phyloP scores from a whole-genome alignment of 2,888 invertebrate species.

The Drosophila mayaguana region DNA sequence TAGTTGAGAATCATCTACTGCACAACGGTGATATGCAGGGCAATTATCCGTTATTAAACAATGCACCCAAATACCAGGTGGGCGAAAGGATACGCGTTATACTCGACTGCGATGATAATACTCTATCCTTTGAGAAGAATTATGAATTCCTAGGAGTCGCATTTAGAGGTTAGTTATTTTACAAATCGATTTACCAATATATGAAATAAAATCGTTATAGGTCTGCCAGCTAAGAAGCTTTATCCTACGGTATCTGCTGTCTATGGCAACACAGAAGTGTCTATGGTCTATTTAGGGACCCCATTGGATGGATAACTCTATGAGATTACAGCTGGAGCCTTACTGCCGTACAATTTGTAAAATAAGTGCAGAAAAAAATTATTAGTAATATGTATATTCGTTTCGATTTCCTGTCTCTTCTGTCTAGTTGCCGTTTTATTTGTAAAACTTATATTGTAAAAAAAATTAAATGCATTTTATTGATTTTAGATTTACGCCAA shows the following conservation, averaged over 20 bases:
- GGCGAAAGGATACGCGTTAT: conserved; percentile 98
- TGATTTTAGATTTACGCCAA: conserved; percentile 66
- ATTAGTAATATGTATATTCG: conserved; percentile 34
- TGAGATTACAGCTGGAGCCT: conserved; percentile 54
- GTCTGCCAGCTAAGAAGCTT: conserved; percentile 95
- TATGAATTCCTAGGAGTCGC: conserved; percentile 99
- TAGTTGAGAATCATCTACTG: conserved; percentile 98
- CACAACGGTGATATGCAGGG: conserved; percentile 98
- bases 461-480: conserved; percentile 55
- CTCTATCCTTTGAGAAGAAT: conserved; percentile 98
- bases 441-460: too few relatives aligned
- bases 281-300: conserved; percentile 98
- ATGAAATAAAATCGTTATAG: conserved; percentile 84
- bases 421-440: conserved; percentile 56
- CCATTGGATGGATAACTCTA: conserved; percentile 95
- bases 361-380: conserved; percentile 32
- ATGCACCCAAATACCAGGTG: conserved; percentile 99
- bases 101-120: conserved; percentile 98
- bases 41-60: conserved; percentile 96
- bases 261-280: conserved; percentile 99
- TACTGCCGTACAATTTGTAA: conserved; percentile 70
- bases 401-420: conserved; percentile 43
- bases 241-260: conserved; percentile 99
- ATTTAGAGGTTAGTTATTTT: conserved; percentile 91
- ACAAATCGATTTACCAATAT: neutral